phyloP scores from a whole-genome alignment of 1,140 invertebrate species.

The Brachionus sp. region DNA sequence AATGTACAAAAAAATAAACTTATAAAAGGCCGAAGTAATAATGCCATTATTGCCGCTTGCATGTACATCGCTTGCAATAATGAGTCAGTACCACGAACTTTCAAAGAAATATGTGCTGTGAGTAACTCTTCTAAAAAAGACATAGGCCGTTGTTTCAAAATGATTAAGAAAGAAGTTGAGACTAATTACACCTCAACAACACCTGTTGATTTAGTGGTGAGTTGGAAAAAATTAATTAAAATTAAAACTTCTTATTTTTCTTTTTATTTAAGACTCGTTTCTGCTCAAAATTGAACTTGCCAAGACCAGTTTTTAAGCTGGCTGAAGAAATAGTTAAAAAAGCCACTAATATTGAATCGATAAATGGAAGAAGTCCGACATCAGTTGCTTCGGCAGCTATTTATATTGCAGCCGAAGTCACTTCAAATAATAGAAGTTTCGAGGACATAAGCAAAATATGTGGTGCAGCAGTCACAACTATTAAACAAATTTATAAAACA shows the following conservation, averaged over 20 bases:
- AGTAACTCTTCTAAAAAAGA: slow-evolving; percentile 67
- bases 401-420: slow-evolving; percentile 96
- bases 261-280: slow-evolving; percentile 62
- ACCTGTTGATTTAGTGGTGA: not conserved
- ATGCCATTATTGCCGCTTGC: slow-evolving; percentile 7
- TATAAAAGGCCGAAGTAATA: slow-evolving; percentile 5
- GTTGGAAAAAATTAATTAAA: not conserved
- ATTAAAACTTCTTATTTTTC: not conserved
- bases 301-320: slow-evolving; percentile 86
- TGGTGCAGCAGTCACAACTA: slow-evolving; percentile 96
- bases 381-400: slow-evolving; percentile 98
- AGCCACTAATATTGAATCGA: slow-evolving; percentile 93
- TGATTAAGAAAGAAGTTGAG: slow-evolving; percentile 78
- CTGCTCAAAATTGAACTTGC: slow-evolving; percentile 68
- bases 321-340: slow-evolving; percentile 94
- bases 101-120: slow-evolving; percentile 68
- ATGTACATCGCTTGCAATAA: slow-evolving; percentile 76
- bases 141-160: slow-evolving; percentile 91
- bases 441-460: slow-evolving; percentile 95
- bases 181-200: slow-evolving; percentile 56
- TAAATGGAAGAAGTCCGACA: slow-evolving; percentile 93
- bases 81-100: slow-evolving; percentile 95
- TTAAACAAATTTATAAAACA: slow-evolving; percentile 92
- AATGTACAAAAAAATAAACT: slow-evolving; percentile 40
- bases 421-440: slow-evolving; percentile 53